Conservation (phyloP, 2,797 vertebrate species). For the Eulemur albifrons region DNA sequence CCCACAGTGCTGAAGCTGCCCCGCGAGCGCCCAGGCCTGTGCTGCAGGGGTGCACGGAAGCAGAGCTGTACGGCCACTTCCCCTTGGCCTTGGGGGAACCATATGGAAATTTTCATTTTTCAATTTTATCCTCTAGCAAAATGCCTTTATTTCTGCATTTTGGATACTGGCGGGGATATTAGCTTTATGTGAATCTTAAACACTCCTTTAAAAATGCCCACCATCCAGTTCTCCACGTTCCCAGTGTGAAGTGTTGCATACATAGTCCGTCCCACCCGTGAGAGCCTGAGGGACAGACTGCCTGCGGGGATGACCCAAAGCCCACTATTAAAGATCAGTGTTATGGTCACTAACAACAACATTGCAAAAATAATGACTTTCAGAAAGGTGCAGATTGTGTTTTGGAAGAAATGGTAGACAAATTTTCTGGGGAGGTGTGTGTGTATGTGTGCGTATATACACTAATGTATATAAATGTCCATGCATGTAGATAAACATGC, state of each 20-base stretch:
- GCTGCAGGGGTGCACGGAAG: background rate
- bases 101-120: background rate
- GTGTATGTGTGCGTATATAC: too few relatives aligned
- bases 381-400: background rate
- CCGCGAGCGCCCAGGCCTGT: too few relatives aligned
- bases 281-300: background rate
- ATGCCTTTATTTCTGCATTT: background rate
- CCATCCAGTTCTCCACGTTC: background rate
- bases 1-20: background rate
- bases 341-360: background rate
- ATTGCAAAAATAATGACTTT: background rate
- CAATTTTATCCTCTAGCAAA: background rate
- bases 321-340: background rate
- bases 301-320: background rate
- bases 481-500: background rate
- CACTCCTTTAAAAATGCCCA: background rate
- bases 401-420: background rate
- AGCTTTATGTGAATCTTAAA: background rate
- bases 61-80: background rate
- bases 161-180: background rate
- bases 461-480: background rate
- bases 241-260: background rate
- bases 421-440: background rate
- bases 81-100: accelerated
- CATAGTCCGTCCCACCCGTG: background rate